A percentile compares a stretch with the other conserved stretches of the same genome.
phyloP scores from a whole-genome alignment of 2,888 invertebrate genomes.

The Pandemis cinnamomeana region DNA sequence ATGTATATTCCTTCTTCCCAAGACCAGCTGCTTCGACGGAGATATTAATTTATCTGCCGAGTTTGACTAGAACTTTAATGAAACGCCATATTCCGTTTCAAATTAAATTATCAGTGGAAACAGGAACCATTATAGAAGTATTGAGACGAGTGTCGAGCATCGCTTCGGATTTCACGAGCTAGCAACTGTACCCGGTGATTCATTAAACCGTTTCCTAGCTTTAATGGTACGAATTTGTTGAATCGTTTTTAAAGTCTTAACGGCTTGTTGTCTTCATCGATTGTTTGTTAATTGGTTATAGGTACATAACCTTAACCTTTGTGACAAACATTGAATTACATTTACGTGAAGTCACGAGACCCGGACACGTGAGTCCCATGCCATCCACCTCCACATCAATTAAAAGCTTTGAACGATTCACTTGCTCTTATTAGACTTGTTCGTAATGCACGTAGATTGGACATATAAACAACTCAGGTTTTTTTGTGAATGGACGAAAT shows the following conservation, averaged over 20 bases:
- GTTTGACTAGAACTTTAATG: conserved; percentile 56
- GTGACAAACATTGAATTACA: conserved; percentile 2
- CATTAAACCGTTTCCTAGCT: not conserved
- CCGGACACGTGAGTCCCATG: conserved; percentile 53
- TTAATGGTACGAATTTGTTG: conserved; percentile 1
- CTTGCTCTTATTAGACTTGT: conserved; percentile 6
- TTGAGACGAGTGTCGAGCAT: not conserved
- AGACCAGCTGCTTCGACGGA: conserved; percentile 52
- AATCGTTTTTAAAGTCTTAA: conserved; percentile 3
- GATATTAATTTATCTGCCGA: conserved; percentile 51
- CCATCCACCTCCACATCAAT: conserved; percentile 38
- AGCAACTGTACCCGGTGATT: conserved; percentile 8
- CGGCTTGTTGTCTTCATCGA: conserved; percentile 23
- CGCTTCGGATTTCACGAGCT: not conserved
- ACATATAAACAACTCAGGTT: conserved; percentile 1
- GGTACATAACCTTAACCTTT: conserved; percentile 31
- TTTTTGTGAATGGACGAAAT: not conserved
- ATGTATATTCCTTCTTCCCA: conserved; percentile 32
- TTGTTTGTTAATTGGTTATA: conserved; percentile 36
- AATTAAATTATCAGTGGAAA: conserved; percentile 43
- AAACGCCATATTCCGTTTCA: conserved; percentile 49
- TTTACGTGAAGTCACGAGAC: conserved; percentile 56
- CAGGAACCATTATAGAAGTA: conserved; percentile 32
- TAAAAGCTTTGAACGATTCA: conserved; percentile 38
- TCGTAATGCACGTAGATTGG: not conserved